phyloP scores from a whole-genome alignment of 1,140 invertebrate species.

The Heliconius hermathena region DNA sequence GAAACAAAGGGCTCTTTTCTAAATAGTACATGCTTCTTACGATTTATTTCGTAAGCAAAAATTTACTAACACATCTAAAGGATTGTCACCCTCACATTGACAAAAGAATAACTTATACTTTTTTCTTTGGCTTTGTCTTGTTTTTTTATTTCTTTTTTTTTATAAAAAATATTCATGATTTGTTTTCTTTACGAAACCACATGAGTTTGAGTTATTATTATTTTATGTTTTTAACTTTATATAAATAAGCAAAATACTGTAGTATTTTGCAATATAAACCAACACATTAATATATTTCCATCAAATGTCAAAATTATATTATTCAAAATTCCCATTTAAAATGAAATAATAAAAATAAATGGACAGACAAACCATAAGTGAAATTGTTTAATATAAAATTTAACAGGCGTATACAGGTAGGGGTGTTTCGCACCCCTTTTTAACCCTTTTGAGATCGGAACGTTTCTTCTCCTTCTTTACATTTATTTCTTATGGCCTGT shows the following conservation, averaged over 20 bases:
- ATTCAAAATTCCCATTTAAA: neutral
- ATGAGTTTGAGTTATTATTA: neutral
- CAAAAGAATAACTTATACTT: neutral
- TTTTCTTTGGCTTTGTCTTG: neutral
- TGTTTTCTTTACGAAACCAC: neutral
- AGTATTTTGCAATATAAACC: neutral
- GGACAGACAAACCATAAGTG: constrained; percentile 31
- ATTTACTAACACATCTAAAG: constrained; percentile 46
- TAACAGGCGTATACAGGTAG: constrained; percentile 53
- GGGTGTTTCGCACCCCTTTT: constrained; percentile 67
- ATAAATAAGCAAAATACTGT: neutral
- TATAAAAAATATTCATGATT: neutral
- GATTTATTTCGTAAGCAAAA: constrained; percentile 55
- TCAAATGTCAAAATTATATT: too few relatives aligned
- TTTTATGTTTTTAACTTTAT: too few relatives aligned
- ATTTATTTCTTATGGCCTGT: constrained; percentile 82
- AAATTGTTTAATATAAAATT: constrained; percentile 31
- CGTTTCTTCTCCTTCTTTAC: constrained; percentile 80
- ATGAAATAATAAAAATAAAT: constrained; percentile 7
- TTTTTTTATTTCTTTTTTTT: neutral
- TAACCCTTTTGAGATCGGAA: constrained; percentile 75
- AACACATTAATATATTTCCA: neutral
- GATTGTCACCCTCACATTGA: constrained; percentile 34
- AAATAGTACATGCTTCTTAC: constrained; percentile 50
- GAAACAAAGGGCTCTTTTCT: constrained; percentile 54